A percentile compares a stretch with the other conserved stretches of the same genome.
phyloP scores from a whole-genome alignment of 2,797 vertebrate genomes.

The Cyprinella venusta region DNA sequence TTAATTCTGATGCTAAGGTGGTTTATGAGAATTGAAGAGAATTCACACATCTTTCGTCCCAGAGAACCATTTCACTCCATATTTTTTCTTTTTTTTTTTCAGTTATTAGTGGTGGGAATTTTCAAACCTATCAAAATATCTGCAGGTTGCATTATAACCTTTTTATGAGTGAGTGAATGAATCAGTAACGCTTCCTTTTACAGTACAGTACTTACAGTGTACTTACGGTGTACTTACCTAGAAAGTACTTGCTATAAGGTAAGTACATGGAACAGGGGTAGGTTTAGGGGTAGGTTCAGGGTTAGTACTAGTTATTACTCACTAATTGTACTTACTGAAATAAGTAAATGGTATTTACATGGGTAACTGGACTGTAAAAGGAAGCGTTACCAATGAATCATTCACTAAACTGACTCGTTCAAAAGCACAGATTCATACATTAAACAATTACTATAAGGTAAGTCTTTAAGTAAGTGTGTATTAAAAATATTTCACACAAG shows the following conservation, averaged over 20 bases:
- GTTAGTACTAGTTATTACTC: too few relatives aligned
- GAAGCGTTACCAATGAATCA: too few relatives aligned
- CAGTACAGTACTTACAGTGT: too few relatives aligned
- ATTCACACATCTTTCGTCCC: background rate
- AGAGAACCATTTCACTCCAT: background rate
- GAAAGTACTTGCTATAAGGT: too few relatives aligned
- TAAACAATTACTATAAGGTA: background rate
- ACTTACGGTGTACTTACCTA: too few relatives aligned
- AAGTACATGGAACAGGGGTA: too few relatives aligned
- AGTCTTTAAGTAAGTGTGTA: background rate
- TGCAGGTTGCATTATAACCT: background rate
- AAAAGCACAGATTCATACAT: background rate
- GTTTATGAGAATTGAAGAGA: background rate
- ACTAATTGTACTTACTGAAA: too few relatives aligned
- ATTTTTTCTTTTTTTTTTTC: too few relatives aligned
- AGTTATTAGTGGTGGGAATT: background rate
- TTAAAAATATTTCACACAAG: background rate
- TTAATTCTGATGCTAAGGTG: slow-evolving; percentile 16
- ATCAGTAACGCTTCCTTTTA: too few relatives aligned
- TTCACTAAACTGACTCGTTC: background rate
- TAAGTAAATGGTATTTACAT: too few relatives aligned
- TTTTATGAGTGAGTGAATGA: background rate
- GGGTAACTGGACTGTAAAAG: too few relatives aligned
- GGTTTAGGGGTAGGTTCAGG: too few relatives aligned
- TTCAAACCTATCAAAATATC: background rate